phyloP scores from a whole-genome alignment of 2,888 invertebrate genomes.

The Furcula furcula region DNA sequence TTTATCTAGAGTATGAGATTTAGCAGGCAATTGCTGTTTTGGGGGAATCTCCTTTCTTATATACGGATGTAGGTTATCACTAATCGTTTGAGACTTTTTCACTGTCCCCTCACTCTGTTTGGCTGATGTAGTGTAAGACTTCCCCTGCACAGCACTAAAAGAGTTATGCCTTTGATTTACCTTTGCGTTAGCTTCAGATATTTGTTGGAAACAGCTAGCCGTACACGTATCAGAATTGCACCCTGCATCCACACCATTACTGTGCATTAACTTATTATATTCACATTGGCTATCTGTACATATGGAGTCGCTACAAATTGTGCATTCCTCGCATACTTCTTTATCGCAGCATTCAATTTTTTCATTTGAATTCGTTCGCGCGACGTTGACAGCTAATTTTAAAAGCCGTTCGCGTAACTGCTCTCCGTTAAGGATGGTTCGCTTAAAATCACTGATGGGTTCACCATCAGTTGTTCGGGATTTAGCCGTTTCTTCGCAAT shows the following conservation, averaged over 20 bases:
- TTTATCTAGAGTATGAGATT: conserved; percentile 52
- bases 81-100: conserved; percentile 72
- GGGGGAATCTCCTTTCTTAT: conserved; percentile 73
- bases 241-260: conserved; percentile 66
- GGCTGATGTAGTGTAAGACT: conserved; percentile 52
- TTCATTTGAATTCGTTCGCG: conserved; percentile 66
- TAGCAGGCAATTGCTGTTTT: conserved; percentile 43
- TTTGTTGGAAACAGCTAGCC: conserved; percentile 67
- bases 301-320: conserved; percentile 76
- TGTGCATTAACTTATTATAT: conserved; percentile 73
- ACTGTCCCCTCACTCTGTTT: conserved; percentile 62
- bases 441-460: conserved; percentile 68
- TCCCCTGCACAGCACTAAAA: conserved; percentile 72
- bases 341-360: conserved; percentile 80
- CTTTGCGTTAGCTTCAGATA: conserved; percentile 55
- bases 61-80: conserved; percentile 75
- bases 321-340: conserved; percentile 75
- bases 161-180: conserved; percentile 71
- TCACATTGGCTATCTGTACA: conserved; percentile 78
- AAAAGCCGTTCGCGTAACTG: conserved; percentile 84
- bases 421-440: conserved; percentile 83
- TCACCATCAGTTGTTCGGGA: conserved; percentile 51
- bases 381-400: conserved; percentile 81
- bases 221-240: conserved; percentile 72
- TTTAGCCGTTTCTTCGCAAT: conserved; percentile 44